Evolutionary conservation across 2,888 invertebrate species (phyloP).

Genomic region (Exephanes ischioxanthus): DNA sequence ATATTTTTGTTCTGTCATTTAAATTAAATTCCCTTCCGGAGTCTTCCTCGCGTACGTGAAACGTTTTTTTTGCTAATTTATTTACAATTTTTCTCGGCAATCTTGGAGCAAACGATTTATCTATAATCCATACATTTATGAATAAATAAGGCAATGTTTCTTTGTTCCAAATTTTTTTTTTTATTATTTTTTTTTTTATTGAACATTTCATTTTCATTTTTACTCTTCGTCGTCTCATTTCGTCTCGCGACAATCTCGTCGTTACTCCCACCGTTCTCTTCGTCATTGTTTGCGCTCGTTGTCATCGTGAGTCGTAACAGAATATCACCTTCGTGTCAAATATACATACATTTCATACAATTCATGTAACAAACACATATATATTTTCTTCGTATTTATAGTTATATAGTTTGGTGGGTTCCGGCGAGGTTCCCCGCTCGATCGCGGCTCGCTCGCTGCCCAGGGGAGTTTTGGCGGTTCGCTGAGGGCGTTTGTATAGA

Average conservation of each 20-base stretch:
- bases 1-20: too few relatives aligned
- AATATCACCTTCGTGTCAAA: conserved; percentile 53
- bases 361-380: conserved; percentile 48
- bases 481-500: conserved; percentile 57
- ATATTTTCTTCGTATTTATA: conserved; percentile 59
- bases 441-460: conserved; percentile 28
- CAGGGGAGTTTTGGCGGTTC: conserved; percentile 71
- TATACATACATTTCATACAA: conserved; percentile 55
- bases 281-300: conserved; percentile 28
- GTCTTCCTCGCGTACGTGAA: too few relatives aligned
- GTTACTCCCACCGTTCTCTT: conserved; percentile 1
- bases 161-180: not conserved
- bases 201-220: conserved; percentile 49
- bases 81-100: too few relatives aligned
- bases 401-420: conserved; percentile 55
- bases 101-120: too few relatives aligned
- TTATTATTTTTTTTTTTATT: conserved; percentile 19
- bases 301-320: conserved; percentile 36
- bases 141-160: too few relatives aligned
- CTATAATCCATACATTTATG: too few relatives aligned
- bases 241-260: conserved; percentile 3
- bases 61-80: too few relatives aligned
- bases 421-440: conserved; percentile 17
- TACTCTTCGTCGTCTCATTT: conserved; percentile 27
- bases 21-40: too few relatives aligned